Evolutionary conservation across 2,797 vertebrate species (phyloP).

Genomic region (Phalloptychus januarius): DNA sequence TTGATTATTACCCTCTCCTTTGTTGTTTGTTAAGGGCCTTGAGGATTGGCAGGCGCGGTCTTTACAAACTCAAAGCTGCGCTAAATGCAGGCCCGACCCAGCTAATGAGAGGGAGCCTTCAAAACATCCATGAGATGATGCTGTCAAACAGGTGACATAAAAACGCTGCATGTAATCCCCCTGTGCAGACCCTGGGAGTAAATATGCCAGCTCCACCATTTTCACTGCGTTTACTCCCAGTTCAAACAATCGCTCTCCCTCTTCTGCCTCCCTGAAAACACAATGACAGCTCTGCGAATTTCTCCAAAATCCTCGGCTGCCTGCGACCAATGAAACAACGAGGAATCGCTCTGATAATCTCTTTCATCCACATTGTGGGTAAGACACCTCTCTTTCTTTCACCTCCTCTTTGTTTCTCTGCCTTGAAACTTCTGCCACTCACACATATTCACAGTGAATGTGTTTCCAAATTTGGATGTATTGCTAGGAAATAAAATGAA

Average conservation of each 20-base stretch:
- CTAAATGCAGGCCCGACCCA: conserved; percentile 68
- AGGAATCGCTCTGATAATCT: conserved; percentile 75
- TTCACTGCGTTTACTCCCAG: conserved; percentile 75
- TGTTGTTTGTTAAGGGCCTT: conserved; percentile 66
- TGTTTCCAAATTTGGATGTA: conserved; percentile 41
- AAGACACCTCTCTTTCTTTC: conserved; percentile 53
- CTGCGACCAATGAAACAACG: conserved; percentile 69
- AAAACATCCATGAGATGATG: conserved; percentile 70
- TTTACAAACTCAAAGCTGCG: conserved; percentile 74
- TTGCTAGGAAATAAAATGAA: conserved; percentile 41
- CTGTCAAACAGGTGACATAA: conserved; percentile 77
- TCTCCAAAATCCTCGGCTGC: conserved; percentile 64
- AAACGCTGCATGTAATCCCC: conserved; percentile 71
- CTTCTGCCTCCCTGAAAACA: conserved; percentile 56
- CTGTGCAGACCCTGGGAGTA: conserved; percentile 72
- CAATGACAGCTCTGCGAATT: conserved; percentile 76
- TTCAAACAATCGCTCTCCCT: conserved; percentile 74
- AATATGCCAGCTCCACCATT: conserved; percentile 81
- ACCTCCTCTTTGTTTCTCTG: conserved; percentile 61
- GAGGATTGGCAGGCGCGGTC: conserved; percentile 71
- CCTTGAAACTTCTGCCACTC: conserved; percentile 67
- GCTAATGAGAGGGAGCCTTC: conserved; percentile 75
- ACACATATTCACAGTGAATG: conserved; percentile 39
- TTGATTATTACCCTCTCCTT: conserved; percentile 66
- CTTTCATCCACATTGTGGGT: conserved; percentile 71